Conservation (phyloP, 2,888 invertebrate species). For the Glyphotaelius pellucidus region DNA sequence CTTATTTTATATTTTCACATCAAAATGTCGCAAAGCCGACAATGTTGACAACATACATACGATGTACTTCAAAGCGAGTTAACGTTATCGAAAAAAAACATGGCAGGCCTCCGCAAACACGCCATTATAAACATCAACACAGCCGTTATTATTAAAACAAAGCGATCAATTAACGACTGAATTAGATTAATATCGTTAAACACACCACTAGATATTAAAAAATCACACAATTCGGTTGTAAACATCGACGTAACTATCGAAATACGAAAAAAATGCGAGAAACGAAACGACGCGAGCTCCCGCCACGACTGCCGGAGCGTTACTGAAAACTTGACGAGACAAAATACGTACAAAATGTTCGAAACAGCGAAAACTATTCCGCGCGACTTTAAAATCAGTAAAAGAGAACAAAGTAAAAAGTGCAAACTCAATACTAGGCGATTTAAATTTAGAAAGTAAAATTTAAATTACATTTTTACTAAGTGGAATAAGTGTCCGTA, state of each 20-base stretch:
- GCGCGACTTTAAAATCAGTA: conserved; percentile 20
- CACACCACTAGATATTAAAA: conserved; percentile 30
- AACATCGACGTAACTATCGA: conserved; percentile 44
- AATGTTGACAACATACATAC: conserved; percentile 26
- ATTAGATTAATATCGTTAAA: not conserved
- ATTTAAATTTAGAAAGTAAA: not conserved
- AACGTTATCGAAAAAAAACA: conserved; percentile 43
- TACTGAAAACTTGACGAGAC: conserved; percentile 58
- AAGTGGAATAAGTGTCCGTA: not conserved
- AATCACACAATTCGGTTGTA: not conserved
- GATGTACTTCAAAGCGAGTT: conserved; percentile 30
- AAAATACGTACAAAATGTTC: conserved; percentile 52
- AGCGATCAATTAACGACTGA: conserved; percentile 20
- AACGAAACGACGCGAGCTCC: conserved; percentile 16
- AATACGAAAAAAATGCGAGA: not conserved
- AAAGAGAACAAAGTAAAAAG: not conserved
- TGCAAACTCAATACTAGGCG: not conserved
- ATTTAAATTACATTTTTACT: not conserved
- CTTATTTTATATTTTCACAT: conserved; percentile 5
- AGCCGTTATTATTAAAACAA: conserved; percentile 1
- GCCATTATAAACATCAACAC: conserved; percentile 16
- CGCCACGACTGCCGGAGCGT: conserved; percentile 41
- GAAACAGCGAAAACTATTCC: conserved; percentile 25
- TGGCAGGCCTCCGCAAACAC: conserved; percentile 17
- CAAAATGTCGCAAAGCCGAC: conserved; percentile 36